phyloP scores from a whole-genome alignment of 2,888 invertebrate species.

The Epistrophe grossulariae region DNA sequence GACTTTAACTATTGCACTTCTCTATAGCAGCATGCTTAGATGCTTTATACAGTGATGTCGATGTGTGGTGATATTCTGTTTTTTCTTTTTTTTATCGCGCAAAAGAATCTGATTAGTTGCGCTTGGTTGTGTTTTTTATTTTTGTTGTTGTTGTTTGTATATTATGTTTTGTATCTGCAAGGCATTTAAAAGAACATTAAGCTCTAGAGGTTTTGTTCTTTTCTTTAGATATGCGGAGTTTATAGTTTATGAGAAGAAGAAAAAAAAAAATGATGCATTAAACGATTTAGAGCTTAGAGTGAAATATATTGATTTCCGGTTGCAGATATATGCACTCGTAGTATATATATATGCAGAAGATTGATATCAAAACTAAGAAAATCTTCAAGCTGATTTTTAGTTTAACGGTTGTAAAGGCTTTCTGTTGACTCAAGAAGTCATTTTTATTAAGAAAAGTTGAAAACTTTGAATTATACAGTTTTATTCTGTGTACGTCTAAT shows the following conservation, averaged over 20 bases:
- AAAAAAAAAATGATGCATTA: conserved; percentile 25
- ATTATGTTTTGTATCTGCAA: not conserved
- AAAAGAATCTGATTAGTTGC: conserved; percentile 51
- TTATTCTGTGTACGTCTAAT: no score
- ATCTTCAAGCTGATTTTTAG: not conserved
- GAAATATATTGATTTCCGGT: conserved; percentile 57
- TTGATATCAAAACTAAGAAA: not conserved
- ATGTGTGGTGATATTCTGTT: conserved; percentile 9
- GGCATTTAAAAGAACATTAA: conserved; percentile 51
- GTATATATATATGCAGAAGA: not conserved
- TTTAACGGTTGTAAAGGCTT: no score
- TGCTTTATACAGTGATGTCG: no score
- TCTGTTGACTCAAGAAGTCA: no score
- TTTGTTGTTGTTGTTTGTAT: not conserved
- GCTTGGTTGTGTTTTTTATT: conserved; percentile 35
- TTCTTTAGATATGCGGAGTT: conserved; percentile 2
- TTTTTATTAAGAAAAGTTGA: no score
- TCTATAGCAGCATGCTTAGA: not conserved
- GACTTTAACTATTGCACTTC: conserved; percentile 49
- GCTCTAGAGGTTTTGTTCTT: conserved; percentile 18
- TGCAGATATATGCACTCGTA: not conserved
- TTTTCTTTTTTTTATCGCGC: conserved; percentile 15
- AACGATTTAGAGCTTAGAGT: conserved; percentile 48
- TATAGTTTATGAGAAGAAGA: not conserved
- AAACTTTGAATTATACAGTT: not conserved